Evolutionary conservation across 2,113 vertebrate species (phyloP).

Genomic region (Coptodon rendalli): DNA sequence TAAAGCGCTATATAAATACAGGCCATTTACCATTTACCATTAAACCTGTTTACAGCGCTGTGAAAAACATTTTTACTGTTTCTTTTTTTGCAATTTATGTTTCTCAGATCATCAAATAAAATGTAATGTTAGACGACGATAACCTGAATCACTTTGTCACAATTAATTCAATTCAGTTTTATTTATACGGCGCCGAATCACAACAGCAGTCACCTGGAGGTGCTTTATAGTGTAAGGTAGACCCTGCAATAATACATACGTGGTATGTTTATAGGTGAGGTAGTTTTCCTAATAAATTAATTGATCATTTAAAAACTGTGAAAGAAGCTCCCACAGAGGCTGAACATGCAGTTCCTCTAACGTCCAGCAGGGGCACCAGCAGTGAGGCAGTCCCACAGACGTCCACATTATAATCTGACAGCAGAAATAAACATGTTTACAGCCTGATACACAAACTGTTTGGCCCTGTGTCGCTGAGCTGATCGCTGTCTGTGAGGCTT

Average conservation of each 20-base stretch:
- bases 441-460: neutral
- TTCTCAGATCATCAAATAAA: neutral
- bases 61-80: accelerated
- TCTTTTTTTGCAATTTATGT: neutral
- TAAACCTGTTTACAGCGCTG: neutral
- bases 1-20: too few relatives aligned
- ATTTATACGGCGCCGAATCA: neutral
- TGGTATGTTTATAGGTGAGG: neutral
- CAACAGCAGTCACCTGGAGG: accelerated
- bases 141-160: neutral
- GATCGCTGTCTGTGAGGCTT: neutral
- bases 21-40: too few relatives aligned
- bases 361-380: neutral
- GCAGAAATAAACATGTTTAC: neutral
- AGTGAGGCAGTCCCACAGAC: neutral
- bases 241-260: neutral
- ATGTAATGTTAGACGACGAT: neutral
- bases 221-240: neutral
- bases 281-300: neutral
- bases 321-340: neutral
- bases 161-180: neutral
- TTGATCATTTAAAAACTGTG: neutral
- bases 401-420: neutral
- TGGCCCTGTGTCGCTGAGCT: neutral
- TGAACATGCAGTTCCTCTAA: neutral